A percentile compares a stretch with the other conserved stretches of the same genome.
Conservation (phyloP, 92 coral and sea anemone species). For the Siderastrea siderea region DNA sequence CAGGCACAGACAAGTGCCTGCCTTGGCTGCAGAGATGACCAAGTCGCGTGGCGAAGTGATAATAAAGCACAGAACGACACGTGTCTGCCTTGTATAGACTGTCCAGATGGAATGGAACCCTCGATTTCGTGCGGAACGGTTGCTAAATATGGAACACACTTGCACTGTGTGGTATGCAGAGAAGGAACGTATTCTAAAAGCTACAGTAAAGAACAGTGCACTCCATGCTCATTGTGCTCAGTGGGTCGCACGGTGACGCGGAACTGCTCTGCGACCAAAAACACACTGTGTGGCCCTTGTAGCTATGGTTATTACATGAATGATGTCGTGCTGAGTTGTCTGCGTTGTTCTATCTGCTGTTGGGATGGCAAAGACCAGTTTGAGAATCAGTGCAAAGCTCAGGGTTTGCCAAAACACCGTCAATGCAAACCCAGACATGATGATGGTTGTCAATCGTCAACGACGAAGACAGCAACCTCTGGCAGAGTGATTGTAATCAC, state of each 20-base stretch:
- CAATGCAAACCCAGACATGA: slow-evolving; percentile 22
- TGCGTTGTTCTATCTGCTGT: slow-evolving; percentile 35
- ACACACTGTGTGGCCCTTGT: slow-evolving; percentile 24
- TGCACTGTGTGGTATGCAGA: slow-evolving; percentile 22
- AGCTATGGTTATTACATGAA: slow-evolving; percentile 6
- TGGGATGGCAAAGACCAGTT: slow-evolving; percentile 20
- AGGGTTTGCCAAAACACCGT: slow-evolving; percentile 23
- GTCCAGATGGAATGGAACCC: slow-evolving; percentile 46
- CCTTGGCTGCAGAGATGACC: slow-evolving; percentile 8
- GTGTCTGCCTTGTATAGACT: slow-evolving; percentile 14
- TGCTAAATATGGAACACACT: slow-evolving; percentile 13
- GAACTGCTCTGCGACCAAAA: slow-evolving; percentile 28
- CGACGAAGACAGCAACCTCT: not conserved
- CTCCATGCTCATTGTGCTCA: slow-evolving; percentile 13
- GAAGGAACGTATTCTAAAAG: slow-evolving; percentile 14
- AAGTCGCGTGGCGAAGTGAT: slow-evolving; percentile 19
- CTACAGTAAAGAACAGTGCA: slow-evolving; percentile 5
- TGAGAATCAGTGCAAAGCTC: slow-evolving; percentile 11
- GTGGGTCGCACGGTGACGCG: not conserved
- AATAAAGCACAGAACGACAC: not conserved
- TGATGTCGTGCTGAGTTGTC: slow-evolving; percentile 3
- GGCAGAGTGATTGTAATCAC: not conserved
- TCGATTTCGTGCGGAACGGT: slow-evolving; percentile 19
- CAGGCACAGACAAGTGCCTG: not conserved
- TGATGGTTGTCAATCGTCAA: not conserved